Evolutionary conservation across 2,113 vertebrate species (phyloP), one percentile per base, ranked within the genome.

Genomic region (Macquaria australasica): DNA sequence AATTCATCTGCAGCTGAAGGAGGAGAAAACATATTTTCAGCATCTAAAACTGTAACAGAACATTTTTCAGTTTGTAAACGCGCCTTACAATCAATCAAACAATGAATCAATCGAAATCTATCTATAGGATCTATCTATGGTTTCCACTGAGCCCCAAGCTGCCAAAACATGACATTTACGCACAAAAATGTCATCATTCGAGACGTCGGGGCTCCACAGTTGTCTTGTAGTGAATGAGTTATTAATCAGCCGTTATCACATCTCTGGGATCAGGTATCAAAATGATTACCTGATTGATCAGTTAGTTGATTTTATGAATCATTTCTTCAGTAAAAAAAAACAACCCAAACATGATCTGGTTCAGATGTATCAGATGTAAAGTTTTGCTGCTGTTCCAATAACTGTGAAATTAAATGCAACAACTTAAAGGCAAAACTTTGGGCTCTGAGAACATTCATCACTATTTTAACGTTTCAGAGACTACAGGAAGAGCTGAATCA

Each of bases 1-100:
- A 25, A 6, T 95, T 95, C 82, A 95, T 81, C 73, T 94, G 87
- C 45, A 93, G 89, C 90, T 94, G 82, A 14, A 62, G 28, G 39
- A 60, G 0, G 69, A 25, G 1, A 71, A 67, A 77, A 31, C 1
- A 69, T 9, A 20, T 3, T 28, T 31, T 69, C 6, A 82, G 37
- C 6, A 63, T 53, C 50, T 10, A 20, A 64, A n/a, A 45, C 18
- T 68, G 55, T 5, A 31, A 56, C 23, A 11, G 18, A 64, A 64
- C 48, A 28, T 55, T 18, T 9, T 5, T 20, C 15, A 63, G 23
- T 45, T 15, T 20, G 10, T 69, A 37, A 60, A 43, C n/a, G 0
- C 5, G 53, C 45, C 3, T 60, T 37, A 1, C 41, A 21, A 25
- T 50, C 53, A 55, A 14, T 28, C 62, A 43, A 31, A 67, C 62